Base-by-base conservation (phyloP, 2,888 invertebrate species). In the Theristus sp. region DNA sequence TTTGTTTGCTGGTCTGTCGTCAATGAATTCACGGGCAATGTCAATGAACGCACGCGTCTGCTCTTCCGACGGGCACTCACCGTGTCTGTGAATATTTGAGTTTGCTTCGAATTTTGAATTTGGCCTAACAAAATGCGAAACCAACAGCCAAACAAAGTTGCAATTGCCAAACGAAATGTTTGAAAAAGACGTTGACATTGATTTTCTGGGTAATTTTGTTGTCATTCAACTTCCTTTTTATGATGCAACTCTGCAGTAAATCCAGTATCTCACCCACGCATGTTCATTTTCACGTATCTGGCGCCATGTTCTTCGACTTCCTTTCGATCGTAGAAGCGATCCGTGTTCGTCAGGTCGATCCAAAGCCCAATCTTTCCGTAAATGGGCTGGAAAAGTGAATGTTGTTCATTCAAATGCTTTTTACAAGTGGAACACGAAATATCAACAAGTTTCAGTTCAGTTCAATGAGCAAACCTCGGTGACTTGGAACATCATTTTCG, bases 271-370 rank as follows among this genome's bases (percentile, higher is more conserved):
- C n/a, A n/a, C n/a, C n/a, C n/a, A n/a, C n/a, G n/a, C n/a, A n/a
- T n/a, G n/a, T n/a, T n/a, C n/a, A n/a, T n/a, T n/a, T n/a, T n/a
- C n/a, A n/a, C n/a, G 24, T 58, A 58, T 3, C 24, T 22, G 24
- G 29, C 49, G 20, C 25, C 25, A 6, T 58, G 26, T 17, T 17
- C 56, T 46, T 52, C 27, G 10, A 98, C 81, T 62, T 84, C 83
- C n/a, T 79, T 75, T 65, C 84, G 85, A 69, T 88, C 81, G 74
- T 99, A 99, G 76, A 93, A 98, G 62, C 96, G 81, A 64, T 80
- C 82, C 0, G 98, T 96, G 72, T 94, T 91, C 1, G 98, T 96
- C 65, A 99, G 79, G 76, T 98, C 96, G 64, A 99, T 84, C 89
- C 96, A 90, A 28, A 98, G 75, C 0, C 96, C 96, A 62, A 99